Conservation (phyloP, 1,140 invertebrate species). For the Macrobrachium nipponense region DNA sequence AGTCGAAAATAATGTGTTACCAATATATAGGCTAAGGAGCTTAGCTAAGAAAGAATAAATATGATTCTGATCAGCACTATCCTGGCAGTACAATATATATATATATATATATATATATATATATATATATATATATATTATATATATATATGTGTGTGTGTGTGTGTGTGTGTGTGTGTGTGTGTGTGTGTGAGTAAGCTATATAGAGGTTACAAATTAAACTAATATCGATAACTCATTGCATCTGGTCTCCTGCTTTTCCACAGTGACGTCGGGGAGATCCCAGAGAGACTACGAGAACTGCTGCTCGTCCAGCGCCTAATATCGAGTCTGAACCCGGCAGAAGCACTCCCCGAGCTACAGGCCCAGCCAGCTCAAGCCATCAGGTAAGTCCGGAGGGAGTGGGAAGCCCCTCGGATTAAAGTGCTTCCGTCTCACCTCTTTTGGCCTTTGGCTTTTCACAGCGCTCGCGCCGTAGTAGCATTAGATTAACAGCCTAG, state of each 20-base stretch:
- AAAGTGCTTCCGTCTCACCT: too few relatives aligned
- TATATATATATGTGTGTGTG: neutral
- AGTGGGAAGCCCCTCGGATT: too few relatives aligned
- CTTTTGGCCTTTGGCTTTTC: too few relatives aligned
- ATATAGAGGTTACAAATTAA: neutral
- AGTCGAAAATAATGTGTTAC: too few relatives aligned
- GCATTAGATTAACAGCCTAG: too few relatives aligned
- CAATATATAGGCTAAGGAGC: too few relatives aligned
- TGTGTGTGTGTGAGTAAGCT: neutral
- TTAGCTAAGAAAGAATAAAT: too few relatives aligned
- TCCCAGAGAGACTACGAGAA: constrained; percentile 5
- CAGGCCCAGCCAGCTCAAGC: neutral
- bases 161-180: neutral
- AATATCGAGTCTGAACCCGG: neutral
- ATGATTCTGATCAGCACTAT: neutral
- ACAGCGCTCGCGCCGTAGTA: too few relatives aligned
- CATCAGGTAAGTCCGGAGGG: too few relatives aligned
- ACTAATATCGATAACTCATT: neutral
- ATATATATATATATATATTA: constrained; percentile 19
- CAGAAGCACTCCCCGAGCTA: neutral
- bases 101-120: constrained; percentile 24
- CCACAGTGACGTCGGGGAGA: neutral
- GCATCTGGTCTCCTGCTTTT: neutral
- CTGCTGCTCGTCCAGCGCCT: neutral
- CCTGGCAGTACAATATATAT: neutral